Percentiles rank a stretch among this genome's conserved stretches.
Conservation (phyloP, 2,797 vertebrate species). For the Myoxocephalus aenaeus region DNA sequence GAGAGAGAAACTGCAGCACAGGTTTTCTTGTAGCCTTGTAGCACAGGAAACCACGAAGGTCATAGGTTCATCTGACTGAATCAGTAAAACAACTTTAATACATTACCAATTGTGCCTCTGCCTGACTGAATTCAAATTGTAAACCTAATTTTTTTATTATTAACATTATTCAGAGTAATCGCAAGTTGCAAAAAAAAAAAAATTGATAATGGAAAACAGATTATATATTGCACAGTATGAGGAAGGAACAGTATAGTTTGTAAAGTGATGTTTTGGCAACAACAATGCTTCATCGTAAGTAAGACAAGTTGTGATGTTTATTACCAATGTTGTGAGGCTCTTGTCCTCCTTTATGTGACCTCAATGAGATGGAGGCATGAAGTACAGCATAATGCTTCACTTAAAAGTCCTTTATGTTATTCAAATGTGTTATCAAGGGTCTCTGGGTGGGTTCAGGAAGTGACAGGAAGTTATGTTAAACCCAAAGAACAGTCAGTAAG, state of each 20-base stretch:
- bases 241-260: background rate
- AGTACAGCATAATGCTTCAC: slow-evolving; percentile 5
- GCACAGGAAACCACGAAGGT: background rate
- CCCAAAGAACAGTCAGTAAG: slow-evolving; percentile 63
- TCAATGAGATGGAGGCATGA: slow-evolving; percentile 34
- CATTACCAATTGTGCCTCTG: background rate
- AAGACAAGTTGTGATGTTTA: slow-evolving; percentile 19
- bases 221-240: background rate
- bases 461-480: slow-evolving; percentile 58
- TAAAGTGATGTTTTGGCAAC: slow-evolving; percentile 1
- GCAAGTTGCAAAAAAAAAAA: background rate
- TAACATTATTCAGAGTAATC: background rate
- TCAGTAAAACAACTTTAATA: background rate
- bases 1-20: background rate
- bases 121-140: background rate
- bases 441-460: slow-evolving; percentile 64
- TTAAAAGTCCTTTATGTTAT: slow-evolving; percentile 38
- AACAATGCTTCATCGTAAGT: background rate
- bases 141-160: too few relatives aligned
- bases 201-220: background rate
- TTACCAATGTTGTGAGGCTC: slow-evolving; percentile 22
- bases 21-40: background rate
- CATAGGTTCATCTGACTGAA: background rate
- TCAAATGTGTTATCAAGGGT: slow-evolving; percentile 52
- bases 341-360: slow-evolving; percentile 43